Percentiles rank a stretch among this genome's conserved stretches.
These are phyloP conservation scores for Pseudolaguvia tuberculata DNA, from an alignment of 2,113 vertebrate species.

Conservation along the genomic window DNA sequence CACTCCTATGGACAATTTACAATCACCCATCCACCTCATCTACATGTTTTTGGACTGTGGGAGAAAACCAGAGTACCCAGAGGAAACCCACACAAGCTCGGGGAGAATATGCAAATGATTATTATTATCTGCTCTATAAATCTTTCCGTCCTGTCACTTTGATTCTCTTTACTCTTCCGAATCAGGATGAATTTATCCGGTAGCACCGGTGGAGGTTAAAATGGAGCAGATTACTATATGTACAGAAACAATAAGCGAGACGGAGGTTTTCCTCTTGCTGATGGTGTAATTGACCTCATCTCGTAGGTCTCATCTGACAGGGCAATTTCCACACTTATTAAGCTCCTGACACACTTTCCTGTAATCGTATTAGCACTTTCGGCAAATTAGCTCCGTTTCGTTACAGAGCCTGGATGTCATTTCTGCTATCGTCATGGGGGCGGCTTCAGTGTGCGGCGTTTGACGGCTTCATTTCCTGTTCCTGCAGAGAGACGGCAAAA, in stretches of 20 bases:
- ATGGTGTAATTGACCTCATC: slow-evolving; percentile 72
- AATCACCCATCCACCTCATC: no score
- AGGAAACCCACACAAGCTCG: no score
- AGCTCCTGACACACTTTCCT: slow-evolving; percentile 75
- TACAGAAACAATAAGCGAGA: slow-evolving; percentile 73
- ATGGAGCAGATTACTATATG: slow-evolving; percentile 72
- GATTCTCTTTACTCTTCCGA: slow-evolving; percentile 63
- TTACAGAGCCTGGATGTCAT: slow-evolving; percentile 54
- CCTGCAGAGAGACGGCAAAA: slow-evolving; percentile 51
- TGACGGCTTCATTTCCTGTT: slow-evolving; percentile 64
- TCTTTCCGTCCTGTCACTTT: slow-evolving; percentile 71
- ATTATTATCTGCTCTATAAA: slow-evolving; percentile 65
- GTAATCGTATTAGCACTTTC: slow-evolving; percentile 78
- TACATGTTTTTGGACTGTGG: no score
- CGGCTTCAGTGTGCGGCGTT: slow-evolving; percentile 50
- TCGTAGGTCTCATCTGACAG: slow-evolving; percentile 73
- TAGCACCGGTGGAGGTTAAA: slow-evolving; percentile 53
- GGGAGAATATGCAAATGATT: slow-evolving; percentile 62
- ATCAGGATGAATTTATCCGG: slow-evolving; percentile 70
- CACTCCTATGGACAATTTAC: no score
- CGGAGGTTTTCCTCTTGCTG: slow-evolving; percentile 64
- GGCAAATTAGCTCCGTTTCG: slow-evolving; percentile 71
- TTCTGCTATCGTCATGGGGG: slow-evolving; percentile 59
- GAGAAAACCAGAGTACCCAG: no score
- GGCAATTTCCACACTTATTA: slow-evolving; percentile 82